A percentile compares a stretch with the other conserved stretches of the same genome.
Evolutionary conservation across 2,888 invertebrate genomes (phyloP).

Genomic region (Ormyrus nitidulus): DNA sequence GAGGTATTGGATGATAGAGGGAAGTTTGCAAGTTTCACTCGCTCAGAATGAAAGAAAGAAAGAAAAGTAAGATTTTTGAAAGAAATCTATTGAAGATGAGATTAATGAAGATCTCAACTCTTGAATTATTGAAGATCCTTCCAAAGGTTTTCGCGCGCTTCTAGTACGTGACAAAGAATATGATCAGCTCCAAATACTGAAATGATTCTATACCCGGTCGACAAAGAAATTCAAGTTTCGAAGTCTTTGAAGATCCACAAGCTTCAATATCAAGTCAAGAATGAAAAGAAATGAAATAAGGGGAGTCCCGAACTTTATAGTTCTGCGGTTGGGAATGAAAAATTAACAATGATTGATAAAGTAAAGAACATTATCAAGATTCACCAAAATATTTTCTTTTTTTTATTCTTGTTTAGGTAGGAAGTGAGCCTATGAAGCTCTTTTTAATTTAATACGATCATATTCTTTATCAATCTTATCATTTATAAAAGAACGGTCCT

Average conservation of each 20-base stretch:
- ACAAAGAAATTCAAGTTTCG: slow-evolving; percentile 68
- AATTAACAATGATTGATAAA: slow-evolving; percentile 54
- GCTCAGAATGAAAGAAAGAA: slow-evolving; percentile 68
- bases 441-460: slow-evolving; percentile 70
- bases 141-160: slow-evolving; percentile 72
- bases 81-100: slow-evolving; percentile 71
- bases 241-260: slow-evolving; percentile 67
- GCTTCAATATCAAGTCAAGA: slow-evolving; percentile 69
- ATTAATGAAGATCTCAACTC: slow-evolving; percentile 72
- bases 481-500: slow-evolving; percentile 37
- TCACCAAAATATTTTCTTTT: slow-evolving; percentile 47
- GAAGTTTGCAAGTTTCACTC: slow-evolving; percentile 75
- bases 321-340: slow-evolving; percentile 64
- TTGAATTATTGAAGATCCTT: slow-evolving; percentile 71
- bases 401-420: slow-evolving; percentile 49
- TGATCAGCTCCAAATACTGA: slow-evolving; percentile 68
- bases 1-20: slow-evolving; percentile 86
- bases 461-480: slow-evolving; percentile 74
- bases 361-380: slow-evolving; percentile 58
- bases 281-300: slow-evolving; percentile 62
- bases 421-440: slow-evolving; percentile 66
- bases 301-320: slow-evolving; percentile 64
- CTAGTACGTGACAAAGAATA: slow-evolving; percentile 73
- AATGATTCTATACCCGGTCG: slow-evolving; percentile 72
- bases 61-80: slow-evolving; percentile 70